These are phyloP conservation scores for Sarcophaga variegata DNA, from an alignment of 2,888 invertebrate genomes.

Conservation along the genomic window DNA sequence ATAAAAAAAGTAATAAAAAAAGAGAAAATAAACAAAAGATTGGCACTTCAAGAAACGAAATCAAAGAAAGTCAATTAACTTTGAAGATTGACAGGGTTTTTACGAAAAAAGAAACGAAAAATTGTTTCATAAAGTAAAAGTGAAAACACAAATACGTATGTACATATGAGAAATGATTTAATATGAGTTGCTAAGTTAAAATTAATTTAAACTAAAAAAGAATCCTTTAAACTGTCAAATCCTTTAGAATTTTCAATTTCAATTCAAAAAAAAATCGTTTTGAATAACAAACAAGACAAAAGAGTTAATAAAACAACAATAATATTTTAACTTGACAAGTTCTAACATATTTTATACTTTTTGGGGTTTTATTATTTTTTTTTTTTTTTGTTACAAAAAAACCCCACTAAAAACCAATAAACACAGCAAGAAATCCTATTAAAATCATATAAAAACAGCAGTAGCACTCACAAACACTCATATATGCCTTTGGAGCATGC, in stretches of 20 bases:
- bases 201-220: too few species aligned
- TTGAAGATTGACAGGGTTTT: not conserved
- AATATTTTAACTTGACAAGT: not conserved
- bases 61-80: slow-evolving; percentile 60
- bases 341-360: not conserved
- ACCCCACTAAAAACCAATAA: not conserved
- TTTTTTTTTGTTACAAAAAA: not conserved
- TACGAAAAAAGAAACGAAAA: not conserved
- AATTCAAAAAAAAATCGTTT: too few species aligned
- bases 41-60: slow-evolving; percentile 51
- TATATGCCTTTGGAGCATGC: not conserved
- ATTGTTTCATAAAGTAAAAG: too few species aligned
- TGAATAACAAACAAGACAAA: not conserved
- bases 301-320: not conserved
- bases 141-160: too few species aligned
- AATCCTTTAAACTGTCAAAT: too few species aligned
- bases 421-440: not conserved
- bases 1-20: not conserved
- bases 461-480: not conserved
- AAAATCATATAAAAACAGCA: not conserved
- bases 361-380: too few species aligned
- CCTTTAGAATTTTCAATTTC: too few species aligned
- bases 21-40: slow-evolving; percentile 20
- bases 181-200: too few species aligned
- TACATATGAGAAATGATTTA: too few species aligned